A percentile compares a stretch with the other conserved stretches of the same genome.
Conservation (phyloP, 2,113 vertebrate genomes). For the Clarias batrachus region DNA sequence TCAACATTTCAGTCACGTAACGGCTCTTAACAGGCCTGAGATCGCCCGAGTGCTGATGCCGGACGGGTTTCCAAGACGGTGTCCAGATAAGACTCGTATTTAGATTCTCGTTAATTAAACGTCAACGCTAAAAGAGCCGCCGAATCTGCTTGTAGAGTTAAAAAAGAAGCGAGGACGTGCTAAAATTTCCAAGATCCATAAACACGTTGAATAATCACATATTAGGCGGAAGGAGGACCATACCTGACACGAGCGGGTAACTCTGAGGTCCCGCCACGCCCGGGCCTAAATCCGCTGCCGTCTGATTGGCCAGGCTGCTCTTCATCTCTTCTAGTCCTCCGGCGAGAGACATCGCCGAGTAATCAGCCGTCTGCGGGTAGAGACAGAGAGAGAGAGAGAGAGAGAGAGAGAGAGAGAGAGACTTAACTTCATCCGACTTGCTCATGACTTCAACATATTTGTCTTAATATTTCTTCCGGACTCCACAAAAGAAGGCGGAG, state of each 20-base stretch:
- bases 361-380: conserved; percentile 84
- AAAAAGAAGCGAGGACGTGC: too few relatives aligned
- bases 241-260: conserved; percentile 94
- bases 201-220: not conserved
- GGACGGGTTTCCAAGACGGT: not conserved
- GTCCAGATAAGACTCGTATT: not conserved
- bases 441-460: too few relatives aligned
- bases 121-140: too few relatives aligned
- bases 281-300: conserved; percentile 86
- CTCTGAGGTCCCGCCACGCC: conserved; percentile 89
- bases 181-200: too few relatives aligned
- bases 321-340: conserved; percentile 99
- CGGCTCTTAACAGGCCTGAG: conserved; percentile 29
- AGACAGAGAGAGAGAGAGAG: conserved; percentile 50
- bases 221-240: conserved; percentile 51
- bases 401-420: conserved; percentile 34
- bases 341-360: conserved; percentile 90
- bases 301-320: conserved; percentile 85
- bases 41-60: not conserved
- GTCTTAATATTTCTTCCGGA: not conserved
- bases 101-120: too few relatives aligned
- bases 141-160: too few relatives aligned
- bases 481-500: not conserved
- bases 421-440: too few relatives aligned
- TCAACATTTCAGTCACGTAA: conserved; percentile 38